Base-by-base conservation (phyloP, 2,888 invertebrate genomes). In the Gnatocerus cornutus region DNA sequence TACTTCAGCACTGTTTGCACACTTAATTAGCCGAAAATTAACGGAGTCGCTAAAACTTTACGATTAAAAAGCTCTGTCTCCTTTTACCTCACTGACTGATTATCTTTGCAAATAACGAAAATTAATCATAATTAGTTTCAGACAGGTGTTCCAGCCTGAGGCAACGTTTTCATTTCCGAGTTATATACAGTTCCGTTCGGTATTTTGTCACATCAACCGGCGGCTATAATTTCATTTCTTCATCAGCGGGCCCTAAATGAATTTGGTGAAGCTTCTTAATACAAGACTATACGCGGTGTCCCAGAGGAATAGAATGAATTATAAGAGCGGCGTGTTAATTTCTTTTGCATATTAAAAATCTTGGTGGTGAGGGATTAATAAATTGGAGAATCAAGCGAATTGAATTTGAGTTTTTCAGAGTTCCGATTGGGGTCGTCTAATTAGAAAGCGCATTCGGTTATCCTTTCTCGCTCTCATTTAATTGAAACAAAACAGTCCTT, bases 21-120 rank as follows among this genome's bases (percentile, higher is more conserved):
- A 71, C 68, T 72, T 72, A 73, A 73, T 73, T 73, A 73, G 73
- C 63, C 55, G 55, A 56, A 69, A 69, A 71, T 73, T 71, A 73
- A 69, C 64, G 62, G 53, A 53, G 67, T 50, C 59, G 64, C 68
- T 53, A 59, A 33, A 71, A 67, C 64, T 73, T 71, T 55, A 16
- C 71, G 63, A 73, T 68, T 71, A 68, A 64, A 68, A 69, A 73
- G 68, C 62, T 41, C 63, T 64, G 55, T 50, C 63, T 69, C 65
- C 67, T 45, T 62, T 46, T 55, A 58, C 48, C 55, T 41, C 58
- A 29, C 45, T 63, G 68, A 56, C 68, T 63, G 68, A 68, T 68
- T 68, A 63, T 68, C 62, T 63, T 39, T 63, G 63, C 63, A 68
- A 68, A 68, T 63, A 68, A 46, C 46, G 62, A 56, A 63, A 68